phyloP scores from a whole-genome alignment of 2,113 vertebrate species.

The Chloroceryle aenea region DNA sequence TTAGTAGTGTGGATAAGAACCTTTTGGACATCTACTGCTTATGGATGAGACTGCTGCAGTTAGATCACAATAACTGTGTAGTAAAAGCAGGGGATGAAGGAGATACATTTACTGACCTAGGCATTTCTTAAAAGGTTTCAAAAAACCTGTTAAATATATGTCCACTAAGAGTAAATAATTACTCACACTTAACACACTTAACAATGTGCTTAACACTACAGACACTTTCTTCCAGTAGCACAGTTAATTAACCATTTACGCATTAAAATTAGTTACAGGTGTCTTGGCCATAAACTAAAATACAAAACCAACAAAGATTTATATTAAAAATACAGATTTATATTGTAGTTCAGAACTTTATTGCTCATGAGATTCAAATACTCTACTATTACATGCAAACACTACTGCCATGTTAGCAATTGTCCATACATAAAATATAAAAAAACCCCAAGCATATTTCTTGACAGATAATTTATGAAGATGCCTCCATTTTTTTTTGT shows the following conservation, averaged over 20 bases:
- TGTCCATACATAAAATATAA: neutral
- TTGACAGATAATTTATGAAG: neutral
- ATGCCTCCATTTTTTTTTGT: neutral
- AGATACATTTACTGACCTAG: neutral
- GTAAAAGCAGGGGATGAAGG: neutral
- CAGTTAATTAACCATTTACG: neutral
- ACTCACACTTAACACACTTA: neutral
- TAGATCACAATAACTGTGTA: neutral
- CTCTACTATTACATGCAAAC: neutral
- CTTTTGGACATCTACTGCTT: neutral
- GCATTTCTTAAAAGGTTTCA: neutral
- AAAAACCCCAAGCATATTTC: neutral
- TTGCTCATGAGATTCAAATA: neutral
- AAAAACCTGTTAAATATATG: neutral
- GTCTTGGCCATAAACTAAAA: neutral
- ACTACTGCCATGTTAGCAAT: neutral
- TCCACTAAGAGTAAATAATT: neutral
- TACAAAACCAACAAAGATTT: neutral
- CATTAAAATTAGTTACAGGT: neutral
- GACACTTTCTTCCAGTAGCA: neutral
- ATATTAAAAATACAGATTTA: neutral
- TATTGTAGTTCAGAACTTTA: neutral
- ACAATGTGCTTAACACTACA: neutral
- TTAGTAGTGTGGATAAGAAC: slow-evolving; percentile 13
- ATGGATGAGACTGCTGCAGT: neutral